These are phyloP conservation scores for Sebastes glaucus DNA, from an alignment of 2,797 vertebrate genomes.

Conservation along the genomic window DNA sequence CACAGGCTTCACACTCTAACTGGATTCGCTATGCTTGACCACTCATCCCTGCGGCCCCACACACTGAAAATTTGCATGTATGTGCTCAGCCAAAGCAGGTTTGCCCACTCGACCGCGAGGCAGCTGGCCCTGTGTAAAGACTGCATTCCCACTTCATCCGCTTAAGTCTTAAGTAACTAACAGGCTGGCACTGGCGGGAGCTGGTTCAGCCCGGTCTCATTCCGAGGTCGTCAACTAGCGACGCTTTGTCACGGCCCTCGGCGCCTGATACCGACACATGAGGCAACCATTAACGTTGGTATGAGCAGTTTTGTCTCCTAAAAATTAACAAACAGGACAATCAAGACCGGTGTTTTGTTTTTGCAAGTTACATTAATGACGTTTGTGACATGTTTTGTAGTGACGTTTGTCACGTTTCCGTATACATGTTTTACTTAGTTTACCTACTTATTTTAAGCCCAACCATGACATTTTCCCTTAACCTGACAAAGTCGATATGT, in stretches of 20 bases:
- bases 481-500: no score
- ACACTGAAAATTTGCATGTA: constrained; percentile 18
- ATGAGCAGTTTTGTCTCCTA: neutral
- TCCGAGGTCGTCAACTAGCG: neutral
- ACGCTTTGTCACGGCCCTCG: neutral
- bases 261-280: neutral
- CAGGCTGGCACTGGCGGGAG: neutral
- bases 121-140: constrained; percentile 21
- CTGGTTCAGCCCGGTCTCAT: neutral
- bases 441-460: no score
- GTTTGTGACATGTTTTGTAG: no score
- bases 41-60: neutral
- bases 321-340: no score
- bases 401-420: no score
- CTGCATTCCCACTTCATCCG: constrained; percentile 12
- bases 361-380: no score
- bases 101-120: constrained; percentile 3
- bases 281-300: neutral
- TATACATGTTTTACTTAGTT: no score
- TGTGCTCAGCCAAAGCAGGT: constrained; percentile 18
- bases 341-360: no score
- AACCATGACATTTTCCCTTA: no score
- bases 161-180: neutral
- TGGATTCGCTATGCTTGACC: constrained; percentile 27
- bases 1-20: constrained; percentile 7